Evolutionary conservation across 1,140 invertebrate genomes (phyloP), one percentile per base, ranked within the genome.

Genomic region (Drosophila pectinifera): DNA sequence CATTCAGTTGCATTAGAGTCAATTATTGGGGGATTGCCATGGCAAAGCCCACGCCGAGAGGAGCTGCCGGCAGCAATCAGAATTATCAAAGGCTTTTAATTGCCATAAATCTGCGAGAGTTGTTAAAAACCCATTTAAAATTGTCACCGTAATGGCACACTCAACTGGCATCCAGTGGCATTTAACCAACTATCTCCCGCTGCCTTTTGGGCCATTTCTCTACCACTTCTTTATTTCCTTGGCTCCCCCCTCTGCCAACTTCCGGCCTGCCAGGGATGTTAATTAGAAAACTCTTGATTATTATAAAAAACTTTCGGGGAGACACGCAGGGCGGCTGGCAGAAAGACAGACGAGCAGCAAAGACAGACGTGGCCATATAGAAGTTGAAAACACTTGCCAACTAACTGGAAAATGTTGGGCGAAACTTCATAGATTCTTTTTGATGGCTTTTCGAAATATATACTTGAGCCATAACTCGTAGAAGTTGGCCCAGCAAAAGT

Each of bases 231-330:
- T 14, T 11, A 13, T 42, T 53, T 18, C 62, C 41, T 36, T 55
- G n/a, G n/a, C n/a, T 28, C 45, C 46, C 28, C 36, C 39, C n/a
- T 5, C 36, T 26, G 45, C 34, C 41, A 28, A 58, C 46, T 70
- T 46, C 43, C 64, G 55, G 43, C 63, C 51, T 56, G 49, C 31
- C 49, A 56, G 76, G 77, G 69, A 89, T 88, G 84, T 89, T 88
- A 88, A 88, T 88, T 89, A 88, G 85, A 88, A 88, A 88, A 88
- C 84, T 88, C 84, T 89, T 73, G 84, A 80, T 89, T 89, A 89
- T 90, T 83, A 88, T 88, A 89, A 89, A 88, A 88, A 88, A 88
- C 84, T 88, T 88, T 88, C 70, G 69, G 45, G 46, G 55, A 75
- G 49, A 54, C 53, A 49, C 28, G 6, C 26, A 28, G 26, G 7